A percentile compares a stretch with the other conserved stretches of the same genome.
These are phyloP conservation scores for Oreotrochilus melanogaster DNA, from an alignment of 2,113 vertebrate species.

Conservation along the genomic window DNA sequence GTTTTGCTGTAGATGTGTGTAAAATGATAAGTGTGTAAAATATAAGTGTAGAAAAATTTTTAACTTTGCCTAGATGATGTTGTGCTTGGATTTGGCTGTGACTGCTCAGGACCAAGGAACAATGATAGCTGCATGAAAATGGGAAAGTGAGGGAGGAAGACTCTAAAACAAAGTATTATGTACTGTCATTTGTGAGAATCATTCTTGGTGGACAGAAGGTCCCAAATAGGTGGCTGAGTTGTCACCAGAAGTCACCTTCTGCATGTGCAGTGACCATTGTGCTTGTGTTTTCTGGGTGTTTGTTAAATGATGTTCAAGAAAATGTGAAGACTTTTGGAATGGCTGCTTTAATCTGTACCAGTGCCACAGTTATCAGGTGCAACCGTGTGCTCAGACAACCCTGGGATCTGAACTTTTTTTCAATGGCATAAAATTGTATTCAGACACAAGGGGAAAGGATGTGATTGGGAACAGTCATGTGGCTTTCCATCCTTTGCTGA, in stretches of 20 bases:
- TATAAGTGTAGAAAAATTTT: neutral
- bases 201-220: neutral
- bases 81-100: neutral
- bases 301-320: neutral
- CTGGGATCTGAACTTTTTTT: neutral
- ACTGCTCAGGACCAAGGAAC: neutral
- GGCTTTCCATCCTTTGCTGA: neutral
- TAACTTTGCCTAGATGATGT: neutral
- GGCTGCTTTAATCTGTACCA: neutral
- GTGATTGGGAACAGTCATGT: rapidly evolving
- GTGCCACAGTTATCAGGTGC: neutral
- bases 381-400: neutral
- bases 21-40: neutral
- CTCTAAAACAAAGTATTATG: rapidly evolving
- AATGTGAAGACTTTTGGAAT: neutral
- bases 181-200: neutral
- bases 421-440: neutral
- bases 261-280: neutral
- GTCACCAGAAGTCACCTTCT: neutral
- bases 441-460: neutral
- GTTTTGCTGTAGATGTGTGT: neutral
- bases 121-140: neutral
- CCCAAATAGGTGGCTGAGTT: neutral
- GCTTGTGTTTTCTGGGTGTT: neutral
- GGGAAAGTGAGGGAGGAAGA: neutral